Evolutionary conservation across 2,797 vertebrate species (phyloP), one percentile per base, ranked within the genome.

Genomic region (Halcyon badia): DNA sequence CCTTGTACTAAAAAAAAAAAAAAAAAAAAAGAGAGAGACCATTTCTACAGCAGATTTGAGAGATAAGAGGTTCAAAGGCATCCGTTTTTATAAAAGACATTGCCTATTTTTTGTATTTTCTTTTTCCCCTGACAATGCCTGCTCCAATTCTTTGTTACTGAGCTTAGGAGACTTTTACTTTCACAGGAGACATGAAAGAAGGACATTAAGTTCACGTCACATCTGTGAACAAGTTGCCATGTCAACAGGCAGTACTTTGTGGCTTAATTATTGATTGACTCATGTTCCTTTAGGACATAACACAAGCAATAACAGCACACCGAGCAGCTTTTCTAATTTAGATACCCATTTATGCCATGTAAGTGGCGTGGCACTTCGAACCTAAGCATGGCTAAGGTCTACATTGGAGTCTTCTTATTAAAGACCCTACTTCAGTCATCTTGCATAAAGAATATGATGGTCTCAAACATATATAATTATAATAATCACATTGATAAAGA

Each of bases 231-330:
- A 64, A 61, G 96, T 97, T 97, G 88, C 97, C 96, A 96, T 96
- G 93, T 97, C 96, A 97, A 97, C 97, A 95, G 57, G 95, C 96
- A 96, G 95, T 97, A 96, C 96, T 95, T 96, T 96, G 93, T 91
- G 96, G 94, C 92, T 97, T 97, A 97, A 97, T 97, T 97, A 97
- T 97, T 95, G 97, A 97, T 97, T 97, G 97, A 97, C 97, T 97
- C 97, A 97, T 97, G 94, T 83, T 95, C 97, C 97, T 97, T 96
- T 95, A 97, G 97, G 96, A 97, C 91, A 97, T 96, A 97, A 49
- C 91, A 89, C 96, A 97, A 96, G 96, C 94, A 97, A 96, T 97
- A 97, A 97, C 97, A 97, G 90, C 94, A 88, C 92, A 92, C 86
- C 20, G 90, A 92, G 88, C 82, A 93, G 96, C 60, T 75, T 95